Evolutionary conservation across 2,888 invertebrate species (phyloP).

Genomic region (Hirtodrosophila histrioides): DNA sequence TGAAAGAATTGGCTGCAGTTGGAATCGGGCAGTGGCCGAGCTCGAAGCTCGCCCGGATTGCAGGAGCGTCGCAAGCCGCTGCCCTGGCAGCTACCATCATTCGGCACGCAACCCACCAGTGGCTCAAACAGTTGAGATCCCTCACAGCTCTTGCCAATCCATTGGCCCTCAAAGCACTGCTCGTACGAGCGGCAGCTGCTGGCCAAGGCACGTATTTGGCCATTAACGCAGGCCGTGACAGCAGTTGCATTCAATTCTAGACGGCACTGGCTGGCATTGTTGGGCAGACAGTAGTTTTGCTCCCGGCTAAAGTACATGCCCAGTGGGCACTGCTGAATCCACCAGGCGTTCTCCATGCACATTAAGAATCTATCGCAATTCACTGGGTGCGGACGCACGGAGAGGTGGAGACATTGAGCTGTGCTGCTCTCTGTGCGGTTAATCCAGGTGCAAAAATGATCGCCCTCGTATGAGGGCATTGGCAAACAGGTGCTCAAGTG

Average conservation of each 20-base stretch:
- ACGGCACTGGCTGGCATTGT: conserved; percentile 60
- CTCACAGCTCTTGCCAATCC: conserved; percentile 33
- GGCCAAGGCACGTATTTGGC: conserved; percentile 36
- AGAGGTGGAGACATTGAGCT: conserved; percentile 52
- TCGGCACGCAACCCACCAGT: conserved; percentile 50
- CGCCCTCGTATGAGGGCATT: conserved; percentile 10
- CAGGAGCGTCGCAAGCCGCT: conserved; percentile 74
- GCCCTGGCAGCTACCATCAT: conserved; percentile 68
- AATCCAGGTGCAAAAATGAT: conserved; percentile 35
- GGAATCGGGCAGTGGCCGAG: conserved; percentile 21
- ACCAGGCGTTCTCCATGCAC: conserved; percentile 79
- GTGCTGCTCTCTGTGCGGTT: neutral
- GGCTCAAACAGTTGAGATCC: conserved; percentile 53
- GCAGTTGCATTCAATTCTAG: neutral
- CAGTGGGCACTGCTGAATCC: conserved; percentile 77
- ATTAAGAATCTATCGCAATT: conserved; percentile 77
- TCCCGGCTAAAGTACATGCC: conserved; percentile 78
- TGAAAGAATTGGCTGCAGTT: conserved; percentile 77
- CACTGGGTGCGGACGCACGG: conserved; percentile 57
- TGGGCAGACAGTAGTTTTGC: conserved; percentile 74
- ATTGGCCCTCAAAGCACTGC: conserved; percentile 42
- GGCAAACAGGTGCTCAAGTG: conserved; percentile 61
- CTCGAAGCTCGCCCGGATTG: conserved; percentile 45
- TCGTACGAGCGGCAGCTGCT: conserved; percentile 60
- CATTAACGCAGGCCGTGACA: conserved; percentile 18